Percentiles rank a stretch among this genome's conserved stretches.
Evolutionary conservation across 2,113 vertebrate genomes (phyloP).

Genomic region (Otis tarda): DNA sequence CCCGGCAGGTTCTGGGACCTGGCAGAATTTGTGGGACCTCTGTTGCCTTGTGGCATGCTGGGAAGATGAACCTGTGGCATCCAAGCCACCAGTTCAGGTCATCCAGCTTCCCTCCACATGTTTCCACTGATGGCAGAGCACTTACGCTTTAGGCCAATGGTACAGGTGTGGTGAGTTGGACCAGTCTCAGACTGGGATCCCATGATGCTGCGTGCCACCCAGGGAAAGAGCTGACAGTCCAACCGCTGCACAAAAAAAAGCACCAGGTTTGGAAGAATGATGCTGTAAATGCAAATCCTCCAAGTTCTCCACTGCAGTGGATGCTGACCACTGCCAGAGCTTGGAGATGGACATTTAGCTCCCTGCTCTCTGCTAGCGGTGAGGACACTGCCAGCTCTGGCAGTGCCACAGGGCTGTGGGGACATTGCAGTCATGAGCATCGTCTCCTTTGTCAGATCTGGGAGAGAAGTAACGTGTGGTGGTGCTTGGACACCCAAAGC

Average conservation of each 20-base stretch:
- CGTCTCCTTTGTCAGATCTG: not conserved
- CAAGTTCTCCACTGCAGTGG: not conserved
- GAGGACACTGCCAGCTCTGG: not conserved
- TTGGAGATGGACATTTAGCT: not conserved
- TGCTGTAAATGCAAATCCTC: not conserved
- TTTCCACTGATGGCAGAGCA: not conserved
- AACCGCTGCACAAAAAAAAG: not conserved
- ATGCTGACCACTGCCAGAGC: rapidly evolving
- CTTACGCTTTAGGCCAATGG: not conserved
- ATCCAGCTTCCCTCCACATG: rapidly evolving
- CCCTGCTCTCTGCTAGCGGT: rapidly evolving
- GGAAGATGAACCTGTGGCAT: not conserved
- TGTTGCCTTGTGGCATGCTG: rapidly evolving
- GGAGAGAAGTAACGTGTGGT: not conserved
- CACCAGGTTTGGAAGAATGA: not conserved
- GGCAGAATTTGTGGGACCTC: not conserved
- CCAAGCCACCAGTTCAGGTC: not conserved
- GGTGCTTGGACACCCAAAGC: not conserved
- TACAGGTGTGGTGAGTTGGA: not conserved
- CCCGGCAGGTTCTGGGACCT: not conserved
- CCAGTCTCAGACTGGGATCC: not conserved
- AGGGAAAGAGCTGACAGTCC: not conserved
- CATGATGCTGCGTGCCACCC: rapidly evolving
- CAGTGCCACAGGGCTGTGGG: not conserved
- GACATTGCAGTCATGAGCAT: rapidly evolving